Evolutionary conservation across 1,140 invertebrate species (phyloP).

Genomic region (Drosophila subpulchrella): DNA sequence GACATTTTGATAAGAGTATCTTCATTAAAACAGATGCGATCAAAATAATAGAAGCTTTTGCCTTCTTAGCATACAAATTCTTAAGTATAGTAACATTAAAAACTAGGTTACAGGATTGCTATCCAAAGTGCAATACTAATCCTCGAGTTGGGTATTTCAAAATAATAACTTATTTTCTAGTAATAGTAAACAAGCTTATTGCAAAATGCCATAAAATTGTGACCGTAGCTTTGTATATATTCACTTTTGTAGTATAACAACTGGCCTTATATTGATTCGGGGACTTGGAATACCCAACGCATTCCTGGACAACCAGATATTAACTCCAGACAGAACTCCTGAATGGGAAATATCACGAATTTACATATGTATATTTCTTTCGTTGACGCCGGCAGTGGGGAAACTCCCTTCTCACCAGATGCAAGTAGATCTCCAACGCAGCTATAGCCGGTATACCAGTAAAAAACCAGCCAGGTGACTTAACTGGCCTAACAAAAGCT

Average conservation of each 20-base stretch:
- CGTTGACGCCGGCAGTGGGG: constrained; percentile 19
- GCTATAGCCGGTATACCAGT: background rate
- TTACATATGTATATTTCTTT: constrained; percentile 17
- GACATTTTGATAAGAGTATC: constrained; percentile 31
- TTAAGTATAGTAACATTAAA: no score
- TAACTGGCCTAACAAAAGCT: constrained; percentile 29
- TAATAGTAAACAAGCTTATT: no score
- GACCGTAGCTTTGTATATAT: background rate
- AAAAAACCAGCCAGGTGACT: constrained; percentile 34
- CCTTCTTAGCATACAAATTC: background rate
- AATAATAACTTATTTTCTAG: no score
- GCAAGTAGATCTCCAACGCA: constrained; percentile 9
- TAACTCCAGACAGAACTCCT: background rate
- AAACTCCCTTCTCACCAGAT: constrained; percentile 27
- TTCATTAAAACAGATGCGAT: background rate
- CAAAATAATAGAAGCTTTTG: background rate
- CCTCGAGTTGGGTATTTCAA: no score
- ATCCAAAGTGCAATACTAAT: no score
- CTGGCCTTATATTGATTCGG: background rate
- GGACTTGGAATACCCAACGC: constrained; percentile 5
- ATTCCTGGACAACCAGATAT: constrained; percentile 2
- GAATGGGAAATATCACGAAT: constrained; percentile 34
- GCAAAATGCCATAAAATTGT: background rate
- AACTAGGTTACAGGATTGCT: no score
- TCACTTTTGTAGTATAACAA: background rate